phyloP scores from a whole-genome alignment of 1,140 invertebrate species.

The Drosophila virilis region DNA sequence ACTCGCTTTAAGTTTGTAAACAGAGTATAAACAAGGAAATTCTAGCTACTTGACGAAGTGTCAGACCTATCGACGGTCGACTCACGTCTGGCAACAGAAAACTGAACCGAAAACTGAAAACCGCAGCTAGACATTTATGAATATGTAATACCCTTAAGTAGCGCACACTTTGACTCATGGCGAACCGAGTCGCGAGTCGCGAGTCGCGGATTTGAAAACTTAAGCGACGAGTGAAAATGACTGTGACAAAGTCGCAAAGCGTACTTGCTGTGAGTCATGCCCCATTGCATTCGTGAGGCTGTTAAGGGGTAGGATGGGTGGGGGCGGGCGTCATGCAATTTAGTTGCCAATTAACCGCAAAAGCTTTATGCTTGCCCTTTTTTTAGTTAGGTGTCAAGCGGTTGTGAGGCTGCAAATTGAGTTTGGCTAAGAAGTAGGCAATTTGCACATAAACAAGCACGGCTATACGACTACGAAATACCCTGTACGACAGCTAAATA shows the following conservation, averaged over 20 bases:
- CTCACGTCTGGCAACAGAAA: slow-evolving; percentile 10
- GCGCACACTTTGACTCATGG: slow-evolving; percentile 59
- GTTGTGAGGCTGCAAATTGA: slow-evolving; percentile 45
- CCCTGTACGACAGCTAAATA: not conserved
- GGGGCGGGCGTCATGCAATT: slow-evolving; percentile 54
- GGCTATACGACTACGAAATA: not conserved
- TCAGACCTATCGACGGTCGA: not conserved
- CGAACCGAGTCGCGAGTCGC: slow-evolving; percentile 13
- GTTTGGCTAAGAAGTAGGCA: not conserved
- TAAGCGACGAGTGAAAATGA: slow-evolving; percentile 48
- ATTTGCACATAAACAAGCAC: slow-evolving; percentile 28
- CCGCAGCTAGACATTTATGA: slow-evolving; percentile 12
- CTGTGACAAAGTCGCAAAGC: slow-evolving; percentile 52
- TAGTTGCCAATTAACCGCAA: slow-evolving; percentile 68
- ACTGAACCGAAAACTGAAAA: slow-evolving; percentile 15
- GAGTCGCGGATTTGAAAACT: slow-evolving; percentile 38
- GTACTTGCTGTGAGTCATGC: slow-evolving; percentile 64
- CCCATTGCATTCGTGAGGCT: slow-evolving; percentile 51
- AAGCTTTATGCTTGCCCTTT: slow-evolving; percentile 55
- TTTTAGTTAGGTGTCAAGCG: slow-evolving; percentile 15
- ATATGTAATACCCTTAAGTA: slow-evolving; percentile 17
- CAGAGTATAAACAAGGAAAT: slow-evolving; percentile 24
- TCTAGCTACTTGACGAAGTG: slow-evolving; percentile 31
- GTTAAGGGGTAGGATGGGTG: not conserved
- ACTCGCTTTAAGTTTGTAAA: not conserved